phyloP scores from a whole-genome alignment of 2,888 invertebrate species.

The Eristalis arbustorum region DNA sequence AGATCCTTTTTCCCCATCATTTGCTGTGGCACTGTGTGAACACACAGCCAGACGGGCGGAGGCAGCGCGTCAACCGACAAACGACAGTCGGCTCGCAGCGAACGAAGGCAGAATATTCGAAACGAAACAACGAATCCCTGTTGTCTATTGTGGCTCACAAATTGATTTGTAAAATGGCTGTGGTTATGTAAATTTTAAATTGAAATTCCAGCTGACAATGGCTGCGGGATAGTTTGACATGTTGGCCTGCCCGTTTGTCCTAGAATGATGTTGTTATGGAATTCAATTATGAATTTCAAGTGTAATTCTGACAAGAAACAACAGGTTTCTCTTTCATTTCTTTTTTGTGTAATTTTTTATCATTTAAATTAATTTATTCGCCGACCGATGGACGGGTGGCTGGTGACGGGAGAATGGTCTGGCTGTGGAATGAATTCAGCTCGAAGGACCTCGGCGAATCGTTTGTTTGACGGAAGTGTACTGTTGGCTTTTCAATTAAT shows the following conservation, averaged over 20 bases:
- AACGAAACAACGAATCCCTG: constrained; percentile 41
- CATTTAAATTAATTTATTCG: constrained; percentile 68
- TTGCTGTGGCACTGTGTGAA: constrained; percentile 52
- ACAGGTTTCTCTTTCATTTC: constrained; percentile 28
- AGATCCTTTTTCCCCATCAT: constrained; percentile 66
- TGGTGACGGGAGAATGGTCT: not conserved
- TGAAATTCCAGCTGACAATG: constrained; percentile 70
- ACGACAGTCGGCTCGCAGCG: constrained; percentile 9
- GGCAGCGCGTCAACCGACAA: constrained; percentile 40
- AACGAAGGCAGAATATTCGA: constrained; percentile 15
- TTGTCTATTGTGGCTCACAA: constrained; percentile 69
- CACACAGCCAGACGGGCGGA: constrained; percentile 45
- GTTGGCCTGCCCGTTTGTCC: constrained; percentile 50
- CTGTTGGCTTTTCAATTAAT: constrained; percentile 21
- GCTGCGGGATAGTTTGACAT: constrained; percentile 66
- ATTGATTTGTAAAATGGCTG: constrained; percentile 70
- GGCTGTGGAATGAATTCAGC: constrained; percentile 1
- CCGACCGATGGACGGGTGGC: constrained; percentile 11
- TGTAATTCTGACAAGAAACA: constrained; percentile 51
- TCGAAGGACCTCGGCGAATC: constrained; percentile 16
- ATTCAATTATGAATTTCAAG: constrained; percentile 69
- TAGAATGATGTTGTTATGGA: constrained; percentile 63
- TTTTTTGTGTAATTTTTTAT: constrained; percentile 58
- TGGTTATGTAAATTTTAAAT: constrained; percentile 71
- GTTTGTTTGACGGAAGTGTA: not conserved